A percentile compares a stretch with the other conserved stretches of the same genome.
Conservation (phyloP, 2,797 vertebrate genomes). For the Lateolabrax maculatus region DNA sequence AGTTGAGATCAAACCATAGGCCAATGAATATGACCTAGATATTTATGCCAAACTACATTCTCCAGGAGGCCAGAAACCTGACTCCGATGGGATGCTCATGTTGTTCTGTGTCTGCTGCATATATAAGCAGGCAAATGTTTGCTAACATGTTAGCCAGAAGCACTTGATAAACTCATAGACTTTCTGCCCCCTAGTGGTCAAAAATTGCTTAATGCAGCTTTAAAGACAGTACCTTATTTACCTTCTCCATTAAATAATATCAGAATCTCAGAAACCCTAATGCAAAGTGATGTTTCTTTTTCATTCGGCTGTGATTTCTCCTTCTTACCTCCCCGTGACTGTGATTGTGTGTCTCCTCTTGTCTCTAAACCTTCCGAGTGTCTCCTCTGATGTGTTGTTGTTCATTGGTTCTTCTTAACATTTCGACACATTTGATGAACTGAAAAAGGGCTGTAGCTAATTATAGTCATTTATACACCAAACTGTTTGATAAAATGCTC, state of each 20-base stretch:
- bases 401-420: slow-evolving; percentile 71
- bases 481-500: slow-evolving; percentile 18
- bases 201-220: slow-evolving; percentile 53
- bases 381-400: slow-evolving; percentile 86
- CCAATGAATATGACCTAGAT: background rate
- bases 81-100: background rate
- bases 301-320: slow-evolving; percentile 34
- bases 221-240: slow-evolving; percentile 20
- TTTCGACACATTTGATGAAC: slow-evolving; percentile 37
- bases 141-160: background rate
- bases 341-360: slow-evolving; percentile 74
- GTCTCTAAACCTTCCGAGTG: slow-evolving; percentile 79
- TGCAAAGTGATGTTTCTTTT: slow-evolving; percentile 26
- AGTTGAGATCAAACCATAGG: background rate
- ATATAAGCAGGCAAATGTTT: background rate
- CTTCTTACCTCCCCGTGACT: slow-evolving; percentile 46
- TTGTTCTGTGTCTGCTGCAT: background rate
- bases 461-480: slow-evolving; percentile 17
- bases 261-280: slow-evolving; percentile 9
- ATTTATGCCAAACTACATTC: background rate
- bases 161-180: background rate
- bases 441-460: slow-evolving; percentile 19
- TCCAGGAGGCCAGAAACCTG: background rate
- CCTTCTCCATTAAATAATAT: slow-evolving; percentile 13
- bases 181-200: slow-evolving; percentile 38